Evolutionary conservation across 2,797 vertebrate genomes (phyloP), one percentile per base, ranked within the genome.

Genomic region (Sebastes taczanowskii): DNA sequence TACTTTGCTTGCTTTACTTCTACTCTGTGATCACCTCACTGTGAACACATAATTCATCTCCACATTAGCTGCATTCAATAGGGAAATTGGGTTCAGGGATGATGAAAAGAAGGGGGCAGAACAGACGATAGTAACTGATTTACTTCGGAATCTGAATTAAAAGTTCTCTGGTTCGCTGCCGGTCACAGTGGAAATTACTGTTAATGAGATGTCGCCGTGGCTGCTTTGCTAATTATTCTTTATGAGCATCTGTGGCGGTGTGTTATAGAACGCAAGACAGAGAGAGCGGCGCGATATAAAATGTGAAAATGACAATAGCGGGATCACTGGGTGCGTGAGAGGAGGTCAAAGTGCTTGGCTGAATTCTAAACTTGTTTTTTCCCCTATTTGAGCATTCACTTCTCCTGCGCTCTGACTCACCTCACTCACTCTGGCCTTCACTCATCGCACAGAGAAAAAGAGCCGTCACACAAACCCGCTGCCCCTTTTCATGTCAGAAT

Each of bases 171-270:
- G 62, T 84, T 87, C 52, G 16, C 30, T 78, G 85, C 61, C 78
- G 85, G 58, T 62, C 67, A 70, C 56, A 34, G 72, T 90, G 87
- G 85, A 88, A 92, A 89, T 77, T 8, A 65, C 67, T 49, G 42
- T 79, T 88, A 91, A 88, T 87, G 83, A 87, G 64, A 84, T 22
- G 13, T 59, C 42, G 70, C 46, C 22, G 20, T 58, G 75, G 72
- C 80, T 52, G 72, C 83, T 81, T 79, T 30, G 72, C 49, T 89
- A 82, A 83, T 86, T 69, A 85, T 75, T 73, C 74, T 80, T 75
- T 78, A 72, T 76, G 62, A 78, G 73, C 49, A 20, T 72, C 63
- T 78, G 67, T 79, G 77, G 29, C 4, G 1, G 58, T 38, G 30
- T 72, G 20, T 77, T 80, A 63, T 46, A 23, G 9, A 29, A 53